Percentiles rank a stretch among this genome's conserved stretches.
Conservation (phyloP, 2,888 invertebrate species). For the Myopa tessellatipennis region DNA sequence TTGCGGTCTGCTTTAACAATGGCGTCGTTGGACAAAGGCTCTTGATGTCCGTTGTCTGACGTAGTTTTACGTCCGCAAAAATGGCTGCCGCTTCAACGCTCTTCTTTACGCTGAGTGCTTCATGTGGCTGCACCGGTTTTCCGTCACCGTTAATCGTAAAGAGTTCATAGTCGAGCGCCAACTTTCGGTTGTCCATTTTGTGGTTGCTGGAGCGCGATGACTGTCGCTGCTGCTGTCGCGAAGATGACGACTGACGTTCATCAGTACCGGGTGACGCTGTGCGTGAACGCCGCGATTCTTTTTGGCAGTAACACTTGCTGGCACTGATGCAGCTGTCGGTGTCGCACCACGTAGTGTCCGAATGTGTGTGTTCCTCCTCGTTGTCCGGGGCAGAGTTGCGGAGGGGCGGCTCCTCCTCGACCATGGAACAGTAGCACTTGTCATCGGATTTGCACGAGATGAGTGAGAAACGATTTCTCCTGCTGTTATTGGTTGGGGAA, state of each 20-base stretch:
- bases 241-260: constrained; percentile 26
- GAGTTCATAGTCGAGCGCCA: constrained; percentile 82
- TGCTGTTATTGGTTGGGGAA: constrained; percentile 54
- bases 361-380: constrained; percentile 65
- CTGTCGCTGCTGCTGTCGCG: neutral
- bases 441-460: constrained; percentile 69
- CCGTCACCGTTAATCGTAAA: constrained; percentile 71
- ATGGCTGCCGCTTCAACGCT: constrained; percentile 89
- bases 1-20: constrained; percentile 35
- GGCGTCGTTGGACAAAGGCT: constrained; percentile 62
- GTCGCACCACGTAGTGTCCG: constrained; percentile 74
- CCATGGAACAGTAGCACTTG: constrained; percentile 76
- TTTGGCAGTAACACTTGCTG: constrained; percentile 86
- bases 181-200: constrained; percentile 71
- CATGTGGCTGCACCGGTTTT: constrained; percentile 72
- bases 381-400: constrained; percentile 50
- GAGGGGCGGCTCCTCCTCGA: constrained; percentile 65
- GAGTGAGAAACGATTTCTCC: constrained; percentile 59
- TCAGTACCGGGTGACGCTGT: constrained; percentile 31
- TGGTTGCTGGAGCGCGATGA: constrained; percentile 59
- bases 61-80: constrained; percentile 81
- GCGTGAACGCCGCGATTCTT: constrained; percentile 50
- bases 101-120: constrained; percentile 86
- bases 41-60: constrained; percentile 77
- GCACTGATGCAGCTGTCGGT: constrained; percentile 89